These are phyloP conservation scores for Trichosurus vulpecula DNA, from an alignment of 2,797 vertebrate genomes.

Conservation along the genomic window DNA sequence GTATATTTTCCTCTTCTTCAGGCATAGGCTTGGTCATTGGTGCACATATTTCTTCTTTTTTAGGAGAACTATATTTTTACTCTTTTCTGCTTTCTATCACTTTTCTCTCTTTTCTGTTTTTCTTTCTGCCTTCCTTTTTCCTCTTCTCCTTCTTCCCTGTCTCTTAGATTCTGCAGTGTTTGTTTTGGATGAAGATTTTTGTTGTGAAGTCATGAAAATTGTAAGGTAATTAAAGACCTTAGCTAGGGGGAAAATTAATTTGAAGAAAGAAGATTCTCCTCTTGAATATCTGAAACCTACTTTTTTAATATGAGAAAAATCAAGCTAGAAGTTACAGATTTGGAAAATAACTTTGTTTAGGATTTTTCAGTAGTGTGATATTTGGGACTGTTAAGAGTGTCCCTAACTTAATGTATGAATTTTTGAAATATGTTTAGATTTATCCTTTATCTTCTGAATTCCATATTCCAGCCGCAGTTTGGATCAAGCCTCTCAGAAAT, in stretches of 20 bases:
- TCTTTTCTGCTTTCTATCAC: constrained; percentile 9
- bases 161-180: constrained; percentile 57
- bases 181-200: constrained; percentile 65
- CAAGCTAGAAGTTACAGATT: neutral
- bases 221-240: constrained; percentile 57
- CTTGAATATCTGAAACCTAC: constrained; percentile 8
- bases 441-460: constrained; percentile 43
- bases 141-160: neutral
- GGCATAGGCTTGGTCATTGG: neutral
- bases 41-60: neutral
- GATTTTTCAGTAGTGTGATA: constrained; percentile 46
- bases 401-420: constrained; percentile 24
- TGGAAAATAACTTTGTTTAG: constrained; percentile 37
- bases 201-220: constrained; percentile 67
- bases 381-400: constrained; percentile 39
- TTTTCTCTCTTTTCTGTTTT: neutral
- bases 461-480: constrained; percentile 29
- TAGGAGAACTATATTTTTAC: neutral
- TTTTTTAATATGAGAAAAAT: neutral
- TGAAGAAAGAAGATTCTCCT: constrained; percentile 48
- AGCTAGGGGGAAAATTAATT: constrained; percentile 56
- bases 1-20: neutral
- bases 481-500: neutral
- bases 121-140: constrained; percentile 15
- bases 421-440: constrained; percentile 49